Evolutionary conservation across 2,113 vertebrate species (phyloP), one percentile per base, ranked within the genome.

Genomic region (Xiphophorus maculatus): DNA sequence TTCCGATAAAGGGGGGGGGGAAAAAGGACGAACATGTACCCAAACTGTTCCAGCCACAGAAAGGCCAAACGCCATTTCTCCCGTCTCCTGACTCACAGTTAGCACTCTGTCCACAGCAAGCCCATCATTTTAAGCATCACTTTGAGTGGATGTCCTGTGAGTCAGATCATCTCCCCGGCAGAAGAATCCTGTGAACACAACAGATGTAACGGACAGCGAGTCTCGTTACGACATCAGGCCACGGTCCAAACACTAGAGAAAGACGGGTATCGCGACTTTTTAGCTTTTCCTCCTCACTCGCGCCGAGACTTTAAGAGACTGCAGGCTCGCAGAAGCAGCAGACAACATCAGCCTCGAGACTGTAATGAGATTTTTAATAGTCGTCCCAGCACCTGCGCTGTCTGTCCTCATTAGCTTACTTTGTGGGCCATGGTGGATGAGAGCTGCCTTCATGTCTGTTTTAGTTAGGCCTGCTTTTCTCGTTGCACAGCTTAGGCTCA

Each of bases 381-480:
- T 64, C 19, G 19, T 63, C 58, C 70, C 25, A 0, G 63, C 32
- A 63, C 44, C 78, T 77, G 71, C 29, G 73, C 64, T 58, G 71
- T 76, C 65, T 71, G 83, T 71, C 79, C 83, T 88, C 79, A 81
- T 87, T 89, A 85, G 58, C 66, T 58, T 10, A 44, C 28, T 33
- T 84, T 84, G 70, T 62, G 37, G 81, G 74, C 37, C 72, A 77
- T 66, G 68, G 25, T 67, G 51, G 70, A 69, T 51, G 80, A 73
- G 27, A 71, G 48, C 79, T 5, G 10, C 70, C 73, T 71, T 66
- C 58, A 32, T 63, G 71, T 69, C 66, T 9, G 19, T 10, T 69
- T 67, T 25, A 69, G 32, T 73, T 66, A 33, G 69, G 25, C n/a
- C n/a, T 15, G 27, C 22, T 63, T 63, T 66, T 30, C 17, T 25